phyloP scores from a whole-genome alignment of 2,888 invertebrate genomes.

The Agrochola lychnidis region DNA sequence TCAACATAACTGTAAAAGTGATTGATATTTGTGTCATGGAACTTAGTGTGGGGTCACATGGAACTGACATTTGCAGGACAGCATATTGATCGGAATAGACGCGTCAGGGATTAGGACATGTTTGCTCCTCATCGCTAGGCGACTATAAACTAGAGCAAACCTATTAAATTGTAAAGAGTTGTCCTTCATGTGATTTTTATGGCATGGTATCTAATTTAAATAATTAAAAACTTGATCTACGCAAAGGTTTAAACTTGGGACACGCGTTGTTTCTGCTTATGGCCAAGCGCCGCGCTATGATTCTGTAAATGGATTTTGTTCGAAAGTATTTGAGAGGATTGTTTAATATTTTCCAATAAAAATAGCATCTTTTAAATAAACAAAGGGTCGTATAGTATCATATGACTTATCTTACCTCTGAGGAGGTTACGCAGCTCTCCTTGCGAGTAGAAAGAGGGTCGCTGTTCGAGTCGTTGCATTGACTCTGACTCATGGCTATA shows the following conservation, averaged over 20 bases:
- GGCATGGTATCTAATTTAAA: not conserved
- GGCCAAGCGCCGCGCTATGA: not conserved
- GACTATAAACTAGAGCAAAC: constrained; percentile 73
- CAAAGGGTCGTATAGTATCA: constrained; percentile 2
- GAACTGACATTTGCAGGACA: constrained; percentile 63
- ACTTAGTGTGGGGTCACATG: constrained; percentile 1
- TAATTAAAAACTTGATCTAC: constrained; percentile 4
- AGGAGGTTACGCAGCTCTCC: constrained; percentile 49
- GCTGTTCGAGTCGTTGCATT: constrained; percentile 71
- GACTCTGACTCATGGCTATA: constrained; percentile 77
- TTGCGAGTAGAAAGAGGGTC: constrained; percentile 68
- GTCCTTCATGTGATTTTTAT: constrained; percentile 23
- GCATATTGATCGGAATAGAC: constrained; percentile 77
- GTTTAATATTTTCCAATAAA: not conserved
- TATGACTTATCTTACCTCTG: constrained; percentile 28
- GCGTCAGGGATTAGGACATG: constrained; percentile 75
- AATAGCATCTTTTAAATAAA: not conserved
- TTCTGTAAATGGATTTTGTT: not conserved
- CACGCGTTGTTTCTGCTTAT: not conserved
- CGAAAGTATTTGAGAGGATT: too few species aligned
- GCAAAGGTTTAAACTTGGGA: not conserved
- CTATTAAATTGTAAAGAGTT: constrained; percentile 49
- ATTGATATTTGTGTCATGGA: constrained; percentile 9
- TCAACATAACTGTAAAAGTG: not conserved
- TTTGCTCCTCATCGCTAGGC: constrained; percentile 83